phyloP scores from a whole-genome alignment of 2,797 vertebrate genomes.

The Pseudomugil gertrudae region DNA sequence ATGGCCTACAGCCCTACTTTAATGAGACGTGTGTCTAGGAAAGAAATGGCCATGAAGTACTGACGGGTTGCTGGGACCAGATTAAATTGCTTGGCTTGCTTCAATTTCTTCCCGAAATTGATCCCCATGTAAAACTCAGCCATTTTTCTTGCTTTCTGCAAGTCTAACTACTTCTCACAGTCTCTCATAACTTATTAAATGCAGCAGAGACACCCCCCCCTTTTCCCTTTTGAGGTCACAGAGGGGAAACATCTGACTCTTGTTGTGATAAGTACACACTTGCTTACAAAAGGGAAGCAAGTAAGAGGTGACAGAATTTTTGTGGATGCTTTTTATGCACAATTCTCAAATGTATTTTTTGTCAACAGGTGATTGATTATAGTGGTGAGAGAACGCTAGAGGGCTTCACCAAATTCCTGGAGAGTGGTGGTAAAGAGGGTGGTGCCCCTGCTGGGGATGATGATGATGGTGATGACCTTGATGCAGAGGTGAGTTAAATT shows the following conservation, averaged over 20 bases:
- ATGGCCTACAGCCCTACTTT: slow-evolving; percentile 33
- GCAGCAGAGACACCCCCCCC: too few species aligned
- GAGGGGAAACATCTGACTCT: too few species aligned
- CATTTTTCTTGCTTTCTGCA: background rate
- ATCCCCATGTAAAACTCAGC: background rate
- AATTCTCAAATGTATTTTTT: background rate
- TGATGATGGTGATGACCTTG: slow-evolving; percentile 72
- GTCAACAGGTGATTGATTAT: slow-evolving; percentile 91
- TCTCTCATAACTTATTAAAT: too few species aligned
- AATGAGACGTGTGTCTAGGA: slow-evolving; percentile 19
- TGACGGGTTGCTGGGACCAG: background rate
- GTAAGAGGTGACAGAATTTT: too few species aligned
- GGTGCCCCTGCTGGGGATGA: slow-evolving; percentile 85
- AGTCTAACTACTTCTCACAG: background rate
- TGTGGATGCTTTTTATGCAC: background rate
- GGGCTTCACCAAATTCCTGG: slow-evolving; percentile 94
- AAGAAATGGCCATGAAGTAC: background rate
- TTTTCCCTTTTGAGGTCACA: too few species aligned
- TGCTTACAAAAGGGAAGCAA: too few species aligned
- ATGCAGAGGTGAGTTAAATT: slow-evolving; percentile 70
- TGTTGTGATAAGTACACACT: too few species aligned
- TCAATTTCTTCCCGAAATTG: background rate
- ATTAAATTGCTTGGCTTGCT: background rate
- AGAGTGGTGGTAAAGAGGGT: slow-evolving; percentile 95
- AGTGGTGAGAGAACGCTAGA: slow-evolving; percentile 96